A percentile compares a stretch with the other conserved stretches of the same genome.
Evolutionary conservation across 1,140 invertebrate species (phyloP).

Genomic region (Papilio glaucus): DNA sequence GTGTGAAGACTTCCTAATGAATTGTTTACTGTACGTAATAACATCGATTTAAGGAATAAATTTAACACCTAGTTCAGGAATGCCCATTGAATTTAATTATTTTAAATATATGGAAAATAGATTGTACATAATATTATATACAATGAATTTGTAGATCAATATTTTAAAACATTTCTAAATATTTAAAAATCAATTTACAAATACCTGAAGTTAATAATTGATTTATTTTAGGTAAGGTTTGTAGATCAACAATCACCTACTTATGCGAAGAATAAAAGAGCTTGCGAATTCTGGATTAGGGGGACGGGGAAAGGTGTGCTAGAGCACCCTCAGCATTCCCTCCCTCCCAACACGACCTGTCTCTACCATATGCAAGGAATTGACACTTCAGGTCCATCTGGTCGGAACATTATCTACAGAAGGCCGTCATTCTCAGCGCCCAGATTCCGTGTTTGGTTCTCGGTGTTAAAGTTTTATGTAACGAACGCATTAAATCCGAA

Average conservation of each 20-base stretch:
- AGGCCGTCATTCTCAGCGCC: slow-evolving; percentile 85
- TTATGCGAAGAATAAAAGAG: slow-evolving; percentile 91
- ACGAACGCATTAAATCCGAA: slow-evolving; percentile 83
- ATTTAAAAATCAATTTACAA: too few species aligned
- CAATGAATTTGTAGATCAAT: too few species aligned
- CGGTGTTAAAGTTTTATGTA: slow-evolving; percentile 93
- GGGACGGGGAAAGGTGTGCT: slow-evolving; percentile 90
- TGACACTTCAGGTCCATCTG: slow-evolving; percentile 84
- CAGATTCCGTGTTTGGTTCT: slow-evolving; percentile 93
- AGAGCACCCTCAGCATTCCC: slow-evolving; percentile 91
- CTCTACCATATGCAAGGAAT: slow-evolving; percentile 91
- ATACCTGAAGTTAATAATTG: too few species aligned
- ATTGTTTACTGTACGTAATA: too few species aligned
- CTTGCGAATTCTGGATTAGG: slow-evolving; percentile 93
- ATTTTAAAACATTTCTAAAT: too few species aligned
- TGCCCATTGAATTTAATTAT: too few species aligned
- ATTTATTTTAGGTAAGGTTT: slow-evolving; percentile 90
- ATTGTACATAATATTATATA: too few species aligned
- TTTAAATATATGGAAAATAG: too few species aligned
- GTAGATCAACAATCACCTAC: slow-evolving; percentile 91
- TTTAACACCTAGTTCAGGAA: too few species aligned
- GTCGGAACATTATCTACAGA: slow-evolving; percentile 86
- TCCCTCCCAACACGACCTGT: slow-evolving; percentile 93
- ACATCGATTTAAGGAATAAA: too few species aligned
- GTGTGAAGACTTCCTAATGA: too few species aligned